Conservation (phyloP, 2,888 invertebrate species). For the Hirudinaria manillensis region DNA sequence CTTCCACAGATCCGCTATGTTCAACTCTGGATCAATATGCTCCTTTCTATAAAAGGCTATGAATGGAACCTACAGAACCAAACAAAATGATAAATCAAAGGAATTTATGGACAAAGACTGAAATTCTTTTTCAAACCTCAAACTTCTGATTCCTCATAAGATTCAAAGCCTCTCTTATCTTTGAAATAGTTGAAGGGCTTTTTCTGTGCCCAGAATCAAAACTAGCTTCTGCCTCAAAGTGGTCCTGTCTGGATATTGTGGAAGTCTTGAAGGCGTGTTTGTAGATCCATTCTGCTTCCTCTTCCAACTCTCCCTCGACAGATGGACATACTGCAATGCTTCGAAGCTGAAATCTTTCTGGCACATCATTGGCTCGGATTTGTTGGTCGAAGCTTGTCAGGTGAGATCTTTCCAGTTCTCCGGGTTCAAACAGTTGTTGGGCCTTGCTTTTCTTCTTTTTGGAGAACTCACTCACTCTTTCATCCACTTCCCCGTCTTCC, state of each 20-base stretch:
- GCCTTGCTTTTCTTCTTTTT: slow-evolving; percentile 49
- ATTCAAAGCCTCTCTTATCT: slow-evolving; percentile 86
- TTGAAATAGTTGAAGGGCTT: slow-evolving; percentile 54
- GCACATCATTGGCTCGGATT: slow-evolving; percentile 59
- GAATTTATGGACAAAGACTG: not conserved
- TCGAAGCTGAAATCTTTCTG: slow-evolving; percentile 65
- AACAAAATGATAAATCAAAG: not conserved
- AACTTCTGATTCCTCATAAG: slow-evolving; percentile 90
- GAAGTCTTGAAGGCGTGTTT: slow-evolving; percentile 48
- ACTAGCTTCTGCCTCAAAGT: not conserved
- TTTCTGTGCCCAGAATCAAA: slow-evolving; percentile 17
- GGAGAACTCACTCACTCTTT: slow-evolving; percentile 41
- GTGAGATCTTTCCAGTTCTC: slow-evolving; percentile 89
- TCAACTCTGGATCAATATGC: slow-evolving; percentile 86
- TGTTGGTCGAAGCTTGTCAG: slow-evolving; percentile 89
- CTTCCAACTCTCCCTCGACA: slow-evolving; percentile 69
- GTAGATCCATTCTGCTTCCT: slow-evolving; percentile 96
- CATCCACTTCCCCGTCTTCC: not conserved
- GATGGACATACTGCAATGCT: slow-evolving; percentile 74
- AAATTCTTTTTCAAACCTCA: slow-evolving; percentile 58
- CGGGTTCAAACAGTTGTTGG: slow-evolving; percentile 74
- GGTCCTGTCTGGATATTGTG: slow-evolving; percentile 26
- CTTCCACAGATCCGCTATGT: slow-evolving; percentile 92
- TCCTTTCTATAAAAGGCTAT: slow-evolving; percentile 98
- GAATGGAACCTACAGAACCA: slow-evolving; percentile 68